Percentiles rank a stretch among this genome's conserved stretches.
Evolutionary conservation across 2,797 vertebrate species (phyloP).

Genomic region (Epinephelus coioides): DNA sequence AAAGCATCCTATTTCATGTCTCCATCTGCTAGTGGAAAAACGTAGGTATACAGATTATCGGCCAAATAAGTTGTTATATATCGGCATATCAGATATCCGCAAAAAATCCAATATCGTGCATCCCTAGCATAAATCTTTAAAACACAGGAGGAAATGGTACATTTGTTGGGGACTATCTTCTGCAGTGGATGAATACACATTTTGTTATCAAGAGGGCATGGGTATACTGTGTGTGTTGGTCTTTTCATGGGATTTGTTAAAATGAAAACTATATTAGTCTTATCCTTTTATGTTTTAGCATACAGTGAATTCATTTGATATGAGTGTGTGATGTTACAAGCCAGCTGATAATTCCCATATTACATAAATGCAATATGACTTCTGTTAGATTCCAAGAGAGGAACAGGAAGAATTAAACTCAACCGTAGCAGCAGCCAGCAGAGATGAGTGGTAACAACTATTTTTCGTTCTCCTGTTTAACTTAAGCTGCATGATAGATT

Average conservation of each 20-base stretch:
- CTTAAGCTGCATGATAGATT: slow-evolving; percentile 31
- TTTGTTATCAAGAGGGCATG: background rate
- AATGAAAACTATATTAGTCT: background rate
- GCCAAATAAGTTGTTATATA: too few relatives aligned
- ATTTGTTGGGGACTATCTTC: slow-evolving; percentile 3
- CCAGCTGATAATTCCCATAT: background rate
- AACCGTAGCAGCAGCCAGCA: background rate
- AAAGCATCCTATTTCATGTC: too few relatives aligned
- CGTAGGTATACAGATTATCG: too few relatives aligned
- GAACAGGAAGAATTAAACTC: background rate
- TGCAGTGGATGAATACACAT: background rate
- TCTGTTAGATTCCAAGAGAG: background rate
- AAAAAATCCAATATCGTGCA: too few relatives aligned
- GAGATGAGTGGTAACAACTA: background rate
- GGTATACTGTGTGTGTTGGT: background rate
- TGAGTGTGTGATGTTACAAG: background rate
- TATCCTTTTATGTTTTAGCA: background rate
- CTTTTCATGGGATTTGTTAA: background rate
- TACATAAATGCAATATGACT: background rate
- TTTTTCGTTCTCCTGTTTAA: background rate
- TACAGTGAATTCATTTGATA: background rate
- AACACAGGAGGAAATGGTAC: background rate
- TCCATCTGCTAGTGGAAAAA: too few relatives aligned
- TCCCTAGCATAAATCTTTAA: background rate
- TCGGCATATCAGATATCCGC: too few relatives aligned